These are phyloP conservation scores for Ctenodactylus gundi DNA, from an alignment of 2,113 vertebrate species.

Conservation along the genomic window DNA sequence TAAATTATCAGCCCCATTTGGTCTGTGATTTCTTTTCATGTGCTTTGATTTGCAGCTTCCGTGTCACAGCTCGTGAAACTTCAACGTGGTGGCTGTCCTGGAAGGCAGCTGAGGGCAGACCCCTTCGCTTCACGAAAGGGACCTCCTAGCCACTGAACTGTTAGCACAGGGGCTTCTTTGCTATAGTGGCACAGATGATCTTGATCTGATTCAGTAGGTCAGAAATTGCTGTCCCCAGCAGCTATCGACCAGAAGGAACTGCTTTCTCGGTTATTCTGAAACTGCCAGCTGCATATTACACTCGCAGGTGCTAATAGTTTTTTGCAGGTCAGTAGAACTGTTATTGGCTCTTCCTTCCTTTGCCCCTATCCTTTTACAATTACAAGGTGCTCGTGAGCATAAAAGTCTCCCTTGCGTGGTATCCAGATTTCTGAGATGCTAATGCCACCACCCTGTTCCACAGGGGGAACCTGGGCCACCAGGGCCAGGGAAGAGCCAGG, in stretches of 20 bases:
- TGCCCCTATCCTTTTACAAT: background rate
- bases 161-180: constrained; percentile 34
- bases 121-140: constrained; percentile 45
- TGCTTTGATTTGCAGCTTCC: constrained; percentile 39
- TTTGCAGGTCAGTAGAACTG: constrained; percentile 64
- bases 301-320: constrained; percentile 56
- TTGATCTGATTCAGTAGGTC: constrained; percentile 72
- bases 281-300: constrained; percentile 48
- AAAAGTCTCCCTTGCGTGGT: background rate
- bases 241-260: constrained; percentile 68
- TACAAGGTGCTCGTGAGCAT: background rate
- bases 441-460: background rate
- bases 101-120: constrained; percentile 48
- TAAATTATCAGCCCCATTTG: constrained; percentile 56
- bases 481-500: background rate
- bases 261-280: constrained; percentile 61
- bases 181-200: constrained; percentile 64
- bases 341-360: constrained; percentile 54
- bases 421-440: constrained; percentile 18
- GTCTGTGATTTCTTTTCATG: constrained; percentile 34
- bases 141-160: background rate
- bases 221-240: constrained; percentile 68
- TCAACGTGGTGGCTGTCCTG: constrained; percentile 17
- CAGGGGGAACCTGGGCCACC: background rate
- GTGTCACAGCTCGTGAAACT: background rate